A percentile compares a stretch with the other conserved stretches of the same genome.
Conservation (phyloP, 2,797 vertebrate genomes). For the Spondyliosoma cantharus region DNA sequence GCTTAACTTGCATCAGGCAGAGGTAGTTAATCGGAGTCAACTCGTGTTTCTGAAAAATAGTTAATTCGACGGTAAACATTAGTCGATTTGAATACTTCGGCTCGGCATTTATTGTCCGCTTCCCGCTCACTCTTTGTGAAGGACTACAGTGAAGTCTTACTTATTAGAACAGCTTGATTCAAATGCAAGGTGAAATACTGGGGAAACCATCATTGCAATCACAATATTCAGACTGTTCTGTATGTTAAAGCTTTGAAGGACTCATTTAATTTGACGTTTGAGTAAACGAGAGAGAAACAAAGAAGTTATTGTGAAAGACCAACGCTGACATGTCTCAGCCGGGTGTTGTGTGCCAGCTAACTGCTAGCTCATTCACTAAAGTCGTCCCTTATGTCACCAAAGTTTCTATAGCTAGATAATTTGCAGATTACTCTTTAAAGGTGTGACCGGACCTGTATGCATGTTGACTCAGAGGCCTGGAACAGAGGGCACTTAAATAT, state of each 20-base stretch:
- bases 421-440: background rate
- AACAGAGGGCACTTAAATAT: background rate
- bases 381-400: background rate
- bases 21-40: conserved; percentile 4
- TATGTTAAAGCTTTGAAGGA: background rate
- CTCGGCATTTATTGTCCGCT: too few species aligned
- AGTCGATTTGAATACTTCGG: too few species aligned
- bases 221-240: background rate
- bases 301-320: too few species aligned
- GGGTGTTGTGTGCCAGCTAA: background rate
- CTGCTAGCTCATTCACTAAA: background rate
- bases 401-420: background rate
- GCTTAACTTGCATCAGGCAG: conserved; percentile 11
- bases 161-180: background rate
- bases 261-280: background rate
- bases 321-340: background rate
- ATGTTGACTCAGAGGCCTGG: background rate
- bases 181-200: background rate
- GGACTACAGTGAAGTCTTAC: background rate
- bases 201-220: background rate
- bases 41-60: background rate
- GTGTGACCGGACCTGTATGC: background rate
- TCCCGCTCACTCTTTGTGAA: background rate
- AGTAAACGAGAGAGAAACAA: too few species aligned
- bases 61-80: background rate